phyloP scores from a whole-genome alignment of 2,113 vertebrate genomes.

The Calcarius ornatus region DNA sequence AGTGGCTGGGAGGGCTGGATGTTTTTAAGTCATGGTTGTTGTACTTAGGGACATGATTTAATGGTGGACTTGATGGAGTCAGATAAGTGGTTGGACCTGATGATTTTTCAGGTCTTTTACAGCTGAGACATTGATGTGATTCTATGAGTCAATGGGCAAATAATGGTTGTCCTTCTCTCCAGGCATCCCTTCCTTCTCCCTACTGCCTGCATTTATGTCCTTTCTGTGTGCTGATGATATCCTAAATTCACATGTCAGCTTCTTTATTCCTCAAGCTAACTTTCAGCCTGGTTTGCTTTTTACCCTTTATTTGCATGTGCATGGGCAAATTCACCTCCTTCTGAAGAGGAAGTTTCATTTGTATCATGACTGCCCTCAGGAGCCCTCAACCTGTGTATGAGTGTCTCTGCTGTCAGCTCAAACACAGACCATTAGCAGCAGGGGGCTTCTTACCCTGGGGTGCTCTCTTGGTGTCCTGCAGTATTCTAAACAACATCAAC shows the following conservation, averaged over 20 bases:
- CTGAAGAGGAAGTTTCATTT: neutral
- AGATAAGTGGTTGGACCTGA: neutral
- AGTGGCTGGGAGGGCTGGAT: accelerated
- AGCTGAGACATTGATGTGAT: neutral
- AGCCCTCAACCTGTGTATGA: neutral
- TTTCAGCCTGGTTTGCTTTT: neutral
- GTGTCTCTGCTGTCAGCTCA: neutral
- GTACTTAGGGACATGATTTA: neutral
- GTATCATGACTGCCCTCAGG: neutral
- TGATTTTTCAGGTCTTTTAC: neutral
- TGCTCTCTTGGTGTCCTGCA: neutral
- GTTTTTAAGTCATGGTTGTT: neutral
- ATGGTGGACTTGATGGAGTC: neutral
- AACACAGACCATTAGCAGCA: neutral
- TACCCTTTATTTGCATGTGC: neutral
- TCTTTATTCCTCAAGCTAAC: neutral
- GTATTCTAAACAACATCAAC: constrained; percentile 6
- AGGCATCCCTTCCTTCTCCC: neutral
- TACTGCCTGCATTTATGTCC: neutral
- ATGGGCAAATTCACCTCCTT: neutral
- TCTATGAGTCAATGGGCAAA: neutral
- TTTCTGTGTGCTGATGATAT: neutral
- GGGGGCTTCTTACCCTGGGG: neutral
- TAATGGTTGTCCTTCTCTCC: neutral
- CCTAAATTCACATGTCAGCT: neutral